Percentiles rank a stretch among this genome's conserved stretches.
Conservation (phyloP, 2,888 invertebrate genomes). For the Lepidochrysops patricia region DNA sequence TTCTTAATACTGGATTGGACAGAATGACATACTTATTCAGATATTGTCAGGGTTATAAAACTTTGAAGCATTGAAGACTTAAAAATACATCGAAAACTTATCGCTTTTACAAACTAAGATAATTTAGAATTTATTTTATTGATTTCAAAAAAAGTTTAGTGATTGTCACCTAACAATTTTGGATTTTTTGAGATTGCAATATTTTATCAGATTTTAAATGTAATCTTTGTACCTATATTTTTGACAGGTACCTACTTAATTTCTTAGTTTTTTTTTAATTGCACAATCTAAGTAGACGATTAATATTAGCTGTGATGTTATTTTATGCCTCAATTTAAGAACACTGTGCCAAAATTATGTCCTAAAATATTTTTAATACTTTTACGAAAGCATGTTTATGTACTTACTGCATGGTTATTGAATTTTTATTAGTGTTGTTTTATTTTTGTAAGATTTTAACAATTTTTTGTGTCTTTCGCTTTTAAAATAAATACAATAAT, state of each 20-base stretch:
- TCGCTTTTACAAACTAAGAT: background rate
- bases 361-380: background rate
- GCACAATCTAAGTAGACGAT: background rate
- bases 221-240: no score
- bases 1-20: no score
- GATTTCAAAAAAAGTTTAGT: no score
- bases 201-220: no score
- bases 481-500: no score
- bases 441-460: slow-evolving; percentile 22
- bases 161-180: no score
- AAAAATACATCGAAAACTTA: background rate
- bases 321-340: slow-evolving; percentile 22
- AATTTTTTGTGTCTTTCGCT: background rate
- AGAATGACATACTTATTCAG: background rate
- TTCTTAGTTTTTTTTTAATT: background rate
- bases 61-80: background rate
- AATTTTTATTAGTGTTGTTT: slow-evolving; percentile 18
- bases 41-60: background rate
- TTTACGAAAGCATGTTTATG: background rate
- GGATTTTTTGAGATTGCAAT: no score
- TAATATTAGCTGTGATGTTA: slow-evolving; percentile 35
- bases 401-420: slow-evolving; percentile 23
- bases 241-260: no score
- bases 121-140: no score
- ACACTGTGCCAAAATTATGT: slow-evolving; percentile 2